Evolutionary conservation across 2,888 invertebrate species (phyloP).

Genomic region (Drosophila pegasa): DNA sequence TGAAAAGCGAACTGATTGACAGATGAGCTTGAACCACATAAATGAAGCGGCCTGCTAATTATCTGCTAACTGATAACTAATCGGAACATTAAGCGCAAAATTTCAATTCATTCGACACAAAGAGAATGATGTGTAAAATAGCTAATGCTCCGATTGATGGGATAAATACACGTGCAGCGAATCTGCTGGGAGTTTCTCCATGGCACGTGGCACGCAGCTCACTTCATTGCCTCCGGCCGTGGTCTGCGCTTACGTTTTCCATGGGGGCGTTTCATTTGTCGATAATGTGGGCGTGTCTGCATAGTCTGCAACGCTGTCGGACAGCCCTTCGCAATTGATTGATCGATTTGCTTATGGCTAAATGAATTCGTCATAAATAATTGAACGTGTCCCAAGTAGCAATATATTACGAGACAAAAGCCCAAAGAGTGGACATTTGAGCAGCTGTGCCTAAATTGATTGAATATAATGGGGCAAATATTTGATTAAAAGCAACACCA

Average conservation of each 20-base stretch:
- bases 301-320: conserved; percentile 29
- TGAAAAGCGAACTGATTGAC: conserved; percentile 28
- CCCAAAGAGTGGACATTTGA: conserved; percentile 13
- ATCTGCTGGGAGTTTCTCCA: conserved; percentile 22
- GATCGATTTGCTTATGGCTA: conserved; percentile 57
- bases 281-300: conserved; percentile 39
- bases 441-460: conserved; percentile 50
- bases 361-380: conserved; percentile 68
- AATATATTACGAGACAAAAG: conserved; percentile 30
- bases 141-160: conserved; percentile 44
- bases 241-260: neutral
- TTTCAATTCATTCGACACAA: conserved; percentile 10
- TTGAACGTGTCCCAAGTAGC: conserved; percentile 23
- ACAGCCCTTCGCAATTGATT: conserved; percentile 56
- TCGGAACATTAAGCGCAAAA: conserved; percentile 35
- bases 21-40: conserved; percentile 31
- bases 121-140: conserved; percentile 43
- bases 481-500: neutral
- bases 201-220: conserved; percentile 33
- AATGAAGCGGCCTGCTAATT: conserved; percentile 54
- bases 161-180: conserved; percentile 45
- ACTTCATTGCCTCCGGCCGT: neutral
- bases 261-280: conserved; percentile 24
- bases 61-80: conserved; percentile 40
- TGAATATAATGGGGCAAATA: conserved; percentile 25